Evolutionary conservation across 23 tunicate species (phyloP), one percentile per base, ranked within the genome.

Genomic region (Oikopleura albicans): DNA sequence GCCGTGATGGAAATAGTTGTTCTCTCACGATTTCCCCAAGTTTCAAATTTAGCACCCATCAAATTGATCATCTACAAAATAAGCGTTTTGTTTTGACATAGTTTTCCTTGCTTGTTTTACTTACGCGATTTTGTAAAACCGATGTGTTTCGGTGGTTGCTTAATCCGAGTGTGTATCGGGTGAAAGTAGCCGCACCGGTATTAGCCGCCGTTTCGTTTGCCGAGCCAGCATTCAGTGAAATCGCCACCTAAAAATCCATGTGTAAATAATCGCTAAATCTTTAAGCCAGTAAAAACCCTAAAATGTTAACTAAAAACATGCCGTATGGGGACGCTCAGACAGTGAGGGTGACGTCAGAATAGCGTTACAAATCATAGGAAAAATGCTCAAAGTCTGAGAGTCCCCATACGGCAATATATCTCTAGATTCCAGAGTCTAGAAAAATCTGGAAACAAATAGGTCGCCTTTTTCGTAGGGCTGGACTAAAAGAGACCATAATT

Each of bases 151-250:
- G 79, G 37, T 71, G 31, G 79, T 71, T 71, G 37, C 34, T 12
- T 16, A 71, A 29, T 12, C 79, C 79, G 37, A 71, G 79, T 2
- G 79, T 71, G 79, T 71, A 71, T 71, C 79, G 33, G 79, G 79
- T 71, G 79, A 71, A 71, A 29, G 79, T 71, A 2, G 79, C 79
- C 28, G 79, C 79, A 2, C 79, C 79, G 35, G 35, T 31, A 29
- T 27, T 71, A 37, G 33, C 79, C 28, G 37, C 79, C 4, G 79
- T 71, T 71, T 71, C 79, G 35, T 71, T 71, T 16, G 37, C 79
- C 33, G 79, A 16, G 31, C 79, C 79, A 71, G 36, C 79, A 2
- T 31, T 71, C 37, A 71, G 27, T 16, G 79, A 71, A 37, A 71
- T 29, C 28, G 79, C 79, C 4, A 71, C 79, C 79, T 71, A 71